These are phyloP conservation scores for Spodoptera frugiperda DNA, from an alignment of 1,140 invertebrate genomes.

Conservation along the genomic window DNA sequence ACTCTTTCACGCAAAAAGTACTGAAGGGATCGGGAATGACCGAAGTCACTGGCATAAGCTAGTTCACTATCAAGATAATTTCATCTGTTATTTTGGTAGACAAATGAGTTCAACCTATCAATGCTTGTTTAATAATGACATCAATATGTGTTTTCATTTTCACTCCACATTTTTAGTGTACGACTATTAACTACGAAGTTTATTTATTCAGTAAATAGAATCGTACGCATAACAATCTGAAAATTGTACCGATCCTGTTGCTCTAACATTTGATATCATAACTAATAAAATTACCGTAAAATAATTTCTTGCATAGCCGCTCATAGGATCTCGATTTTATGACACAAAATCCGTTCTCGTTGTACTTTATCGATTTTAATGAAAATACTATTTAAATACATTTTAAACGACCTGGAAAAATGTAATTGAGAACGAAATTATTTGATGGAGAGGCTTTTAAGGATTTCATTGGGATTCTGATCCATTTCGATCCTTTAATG, in stretches of 20 bases:
- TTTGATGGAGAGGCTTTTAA: slow-evolving; percentile 16
- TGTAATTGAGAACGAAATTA: slow-evolving; percentile 39
- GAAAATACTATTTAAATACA: slow-evolving; percentile 46
- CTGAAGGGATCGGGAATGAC: too few species aligned
- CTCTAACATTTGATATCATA: not conserved
- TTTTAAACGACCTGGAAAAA: slow-evolving; percentile 33
- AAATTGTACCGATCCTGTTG: not conserved
- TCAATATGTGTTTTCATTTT: too few species aligned
- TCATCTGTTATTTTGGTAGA: too few species aligned
- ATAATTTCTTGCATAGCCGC: slow-evolving; percentile 26
- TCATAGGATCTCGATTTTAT: not conserved
- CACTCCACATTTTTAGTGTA: too few species aligned
- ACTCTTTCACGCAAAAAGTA: too few species aligned
- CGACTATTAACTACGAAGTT: too few species aligned
- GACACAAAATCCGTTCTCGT: slow-evolving; percentile 41
- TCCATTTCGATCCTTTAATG: not conserved
- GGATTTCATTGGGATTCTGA: not conserved
- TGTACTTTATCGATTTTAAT: slow-evolving; percentile 50
- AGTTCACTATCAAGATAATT: too few species aligned
- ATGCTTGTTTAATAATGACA: too few species aligned
- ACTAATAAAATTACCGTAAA: slow-evolving; percentile 25
- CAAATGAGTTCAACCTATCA: too few species aligned
- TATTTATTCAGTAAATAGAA: too few species aligned
- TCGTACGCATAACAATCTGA: too few species aligned
- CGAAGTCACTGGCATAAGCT: too few species aligned